Evolutionary conservation across 2,888 invertebrate species (phyloP), one percentile per base, ranked within the genome.

Genomic region (Cerastoderma edule): DNA sequence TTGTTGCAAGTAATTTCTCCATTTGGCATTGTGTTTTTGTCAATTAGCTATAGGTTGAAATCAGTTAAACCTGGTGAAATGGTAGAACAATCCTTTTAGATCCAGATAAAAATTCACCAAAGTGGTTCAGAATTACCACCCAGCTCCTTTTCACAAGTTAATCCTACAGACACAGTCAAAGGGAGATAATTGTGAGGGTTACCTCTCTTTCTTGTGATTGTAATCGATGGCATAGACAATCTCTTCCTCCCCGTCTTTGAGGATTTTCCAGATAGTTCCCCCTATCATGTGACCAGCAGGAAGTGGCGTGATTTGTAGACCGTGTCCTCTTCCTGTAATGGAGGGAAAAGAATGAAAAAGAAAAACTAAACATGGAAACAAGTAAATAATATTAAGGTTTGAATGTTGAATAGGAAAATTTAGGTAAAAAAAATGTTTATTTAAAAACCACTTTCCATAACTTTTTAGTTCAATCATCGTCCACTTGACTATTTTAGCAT

Each of bases 201-300:
- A 93, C 89, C 99, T 94, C 91, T 99, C 99, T 92, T 99, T 99
- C 91, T 99, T 99, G 93, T 99, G 99, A 93, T 99, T 99, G 91
- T 98, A 99, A 92, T 99, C 99, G 0, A 98, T 96, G 0, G 99
- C 99, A 93, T 99, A 99, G 0, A 99, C 96, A 82, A 99, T 98
- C 90, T 99, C 99, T 93, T 99, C 99, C 92, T 99, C 99, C 0
- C 98, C 99, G 35, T 98, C 97, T 90, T 99, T 99, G 35, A 98
- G 96, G 28, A 99, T 99, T 89, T 98, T 97, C 99, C 99, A 99
- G 65, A 99, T 97, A 0, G 99, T 98, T 22, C 99, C 99, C 1
- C 99, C 99, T 60, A 99, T 96, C 95, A 99, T 98, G 93, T 99
- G 99, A 0, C 99, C 94, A 1, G 99, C 99, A 8, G 98, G 97